Evolutionary conservation across 1,140 invertebrate genomes (phyloP).

Genomic region (Pogonomyrmex barbatus): DNA sequence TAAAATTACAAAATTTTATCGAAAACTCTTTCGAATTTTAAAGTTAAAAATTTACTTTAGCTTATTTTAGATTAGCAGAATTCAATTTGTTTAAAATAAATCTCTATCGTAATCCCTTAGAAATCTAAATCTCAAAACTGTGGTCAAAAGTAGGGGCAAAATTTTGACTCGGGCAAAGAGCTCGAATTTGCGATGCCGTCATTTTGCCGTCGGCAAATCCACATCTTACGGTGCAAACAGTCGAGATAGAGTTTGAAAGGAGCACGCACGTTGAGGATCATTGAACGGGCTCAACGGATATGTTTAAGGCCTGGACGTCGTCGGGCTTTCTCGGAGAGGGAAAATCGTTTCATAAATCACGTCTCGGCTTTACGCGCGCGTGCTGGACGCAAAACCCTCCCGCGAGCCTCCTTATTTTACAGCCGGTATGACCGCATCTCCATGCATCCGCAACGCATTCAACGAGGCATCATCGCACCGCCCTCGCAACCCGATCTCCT

Average conservation of each 20-base stretch:
- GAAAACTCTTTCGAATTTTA: no score
- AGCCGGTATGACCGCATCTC: constrained; percentile 30
- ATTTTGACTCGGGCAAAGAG: no score
- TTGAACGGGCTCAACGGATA: constrained; percentile 23
- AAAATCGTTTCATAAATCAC: constrained; percentile 74
- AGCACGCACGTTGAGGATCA: not conserved
- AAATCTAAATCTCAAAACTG: no score
- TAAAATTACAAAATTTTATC: no score
- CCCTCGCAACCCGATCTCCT: constrained; percentile 32
- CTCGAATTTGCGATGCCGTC: not conserved
- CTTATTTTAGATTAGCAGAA: no score
- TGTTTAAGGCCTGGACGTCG: constrained; percentile 45
- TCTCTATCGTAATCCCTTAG: no score
- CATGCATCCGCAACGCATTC: constrained; percentile 3
- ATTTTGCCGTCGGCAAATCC: constrained; percentile 25
- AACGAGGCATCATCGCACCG: not conserved
- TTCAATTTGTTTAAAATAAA: no score
- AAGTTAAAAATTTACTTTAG: no score
- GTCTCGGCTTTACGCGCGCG: constrained; percentile 39
- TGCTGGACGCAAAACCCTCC: constrained; percentile 21
- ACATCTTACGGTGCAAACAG: not conserved
- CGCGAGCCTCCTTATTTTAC: constrained; percentile 62
- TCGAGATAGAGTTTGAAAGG: not conserved
- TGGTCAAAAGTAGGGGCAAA: no score
- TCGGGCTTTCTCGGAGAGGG: constrained; percentile 49